phyloP scores from a whole-genome alignment of 2,797 vertebrate genomes.

The Pseudochirops cupreus region DNA sequence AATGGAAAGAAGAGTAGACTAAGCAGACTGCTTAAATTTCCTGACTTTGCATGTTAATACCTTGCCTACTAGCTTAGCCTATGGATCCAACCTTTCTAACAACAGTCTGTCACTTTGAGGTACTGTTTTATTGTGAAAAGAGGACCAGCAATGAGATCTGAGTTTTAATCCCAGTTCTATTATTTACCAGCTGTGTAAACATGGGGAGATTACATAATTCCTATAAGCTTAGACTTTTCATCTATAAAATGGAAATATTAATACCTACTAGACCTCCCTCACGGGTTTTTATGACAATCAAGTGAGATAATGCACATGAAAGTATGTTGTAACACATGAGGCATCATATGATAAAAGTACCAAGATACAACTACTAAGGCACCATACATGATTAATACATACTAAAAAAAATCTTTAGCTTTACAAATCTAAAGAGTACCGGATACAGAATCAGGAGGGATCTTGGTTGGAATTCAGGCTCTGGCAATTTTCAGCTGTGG shows the following conservation, averaged over 20 bases:
- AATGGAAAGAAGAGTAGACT: slow-evolving; percentile 37
- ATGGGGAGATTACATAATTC: neutral
- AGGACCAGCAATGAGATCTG: neutral
- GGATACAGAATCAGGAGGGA: neutral
- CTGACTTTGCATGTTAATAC: neutral
- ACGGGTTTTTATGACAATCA: neutral
- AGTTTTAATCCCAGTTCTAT: neutral
- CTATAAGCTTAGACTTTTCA: neutral
- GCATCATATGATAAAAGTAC: neutral
- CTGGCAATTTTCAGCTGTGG: neutral
- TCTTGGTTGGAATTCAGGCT: neutral
- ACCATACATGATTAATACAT: neutral
- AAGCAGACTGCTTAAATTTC: neutral
- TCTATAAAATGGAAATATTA: neutral
- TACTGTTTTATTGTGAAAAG: neutral
- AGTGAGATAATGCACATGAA: neutral
- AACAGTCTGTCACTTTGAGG: neutral
- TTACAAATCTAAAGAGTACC: neutral
- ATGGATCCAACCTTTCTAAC: neutral
- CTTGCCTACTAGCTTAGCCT: neutral
- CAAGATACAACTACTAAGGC: neutral
- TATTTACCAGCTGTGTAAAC: neutral
- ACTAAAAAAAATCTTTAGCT: neutral
- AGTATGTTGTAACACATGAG: neutral
- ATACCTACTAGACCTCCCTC: neutral